phyloP scores from a whole-genome alignment of 1,140 invertebrate genomes.

The Saccostrea echinata region DNA sequence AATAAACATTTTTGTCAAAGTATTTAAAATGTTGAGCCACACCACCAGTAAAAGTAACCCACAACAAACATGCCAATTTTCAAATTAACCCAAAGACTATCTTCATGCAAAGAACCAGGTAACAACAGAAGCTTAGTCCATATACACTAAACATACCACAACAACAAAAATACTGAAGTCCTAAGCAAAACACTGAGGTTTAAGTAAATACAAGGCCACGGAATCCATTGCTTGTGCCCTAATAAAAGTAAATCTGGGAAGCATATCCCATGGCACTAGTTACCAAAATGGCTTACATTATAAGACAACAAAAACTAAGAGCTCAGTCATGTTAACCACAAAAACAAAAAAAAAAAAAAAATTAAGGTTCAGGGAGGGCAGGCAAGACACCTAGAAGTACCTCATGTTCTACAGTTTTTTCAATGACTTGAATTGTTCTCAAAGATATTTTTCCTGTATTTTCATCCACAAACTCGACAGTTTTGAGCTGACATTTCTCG shows the following conservation, averaged over 20 bases:
- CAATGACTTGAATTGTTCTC: constrained; percentile 94
- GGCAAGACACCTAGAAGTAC: constrained; percentile 79
- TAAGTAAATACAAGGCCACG: not conserved
- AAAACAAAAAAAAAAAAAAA: not conserved
- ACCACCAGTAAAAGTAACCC: not conserved
- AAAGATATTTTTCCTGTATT: constrained; percentile 90
- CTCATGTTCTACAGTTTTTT: constrained; percentile 97
- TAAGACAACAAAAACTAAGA: not conserved
- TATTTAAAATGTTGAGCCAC: not conserved
- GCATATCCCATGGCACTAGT: no score
- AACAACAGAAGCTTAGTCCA: not conserved
- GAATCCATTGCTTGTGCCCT: not conserved
- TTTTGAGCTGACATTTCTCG: constrained; percentile 91
- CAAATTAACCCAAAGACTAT: not conserved
- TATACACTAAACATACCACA: not conserved
- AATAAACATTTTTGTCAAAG: not conserved
- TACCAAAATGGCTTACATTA: not conserved
- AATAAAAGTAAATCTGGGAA: constrained; percentile 1
- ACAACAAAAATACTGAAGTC: not conserved
- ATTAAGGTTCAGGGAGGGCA: not conserved
- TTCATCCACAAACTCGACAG: constrained; percentile 93
- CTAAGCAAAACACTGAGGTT: not conserved
- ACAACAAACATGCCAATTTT: not conserved
- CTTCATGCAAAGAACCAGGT: not conserved
- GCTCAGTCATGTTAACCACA: not conserved